A percentile compares a stretch with the other conserved stretches of the same genome.
These are phyloP conservation scores for Agapornis canus DNA, from an alignment of 2,797 vertebrate genomes.

Conservation along the genomic window DNA sequence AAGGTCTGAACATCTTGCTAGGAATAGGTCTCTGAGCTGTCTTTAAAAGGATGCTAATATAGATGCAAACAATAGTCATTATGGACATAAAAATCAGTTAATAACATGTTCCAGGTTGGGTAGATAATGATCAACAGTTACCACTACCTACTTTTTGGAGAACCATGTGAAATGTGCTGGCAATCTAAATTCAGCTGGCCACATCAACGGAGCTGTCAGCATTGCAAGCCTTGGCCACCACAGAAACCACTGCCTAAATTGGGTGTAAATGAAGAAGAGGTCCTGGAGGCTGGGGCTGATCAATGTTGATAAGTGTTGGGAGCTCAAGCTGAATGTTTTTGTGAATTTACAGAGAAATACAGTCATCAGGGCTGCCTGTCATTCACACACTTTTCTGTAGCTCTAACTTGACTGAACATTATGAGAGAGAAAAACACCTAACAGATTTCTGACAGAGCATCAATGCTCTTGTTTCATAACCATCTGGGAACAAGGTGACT, in stretches of 20 bases:
- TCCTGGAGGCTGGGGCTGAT: neutral
- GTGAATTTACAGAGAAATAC: neutral
- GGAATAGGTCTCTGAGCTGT: neutral
- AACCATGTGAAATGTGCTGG: neutral
- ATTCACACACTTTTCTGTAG: neutral
- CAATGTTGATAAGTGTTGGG: neutral
- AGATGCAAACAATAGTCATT: neutral
- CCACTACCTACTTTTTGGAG: neutral
- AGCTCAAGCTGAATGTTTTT: neutral
- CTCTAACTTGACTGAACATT: neutral
- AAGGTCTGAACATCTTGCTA: neutral
- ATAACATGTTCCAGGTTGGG: neutral
- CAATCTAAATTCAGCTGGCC: neutral
- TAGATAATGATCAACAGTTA: neutral
- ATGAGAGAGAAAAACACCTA: neutral
- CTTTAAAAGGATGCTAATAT: neutral
- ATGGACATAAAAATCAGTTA: neutral
- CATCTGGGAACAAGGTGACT: neutral
- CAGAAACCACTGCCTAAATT: neutral
- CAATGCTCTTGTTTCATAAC: slow-evolving; percentile 5
- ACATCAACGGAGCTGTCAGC: neutral
- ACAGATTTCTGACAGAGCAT: neutral
- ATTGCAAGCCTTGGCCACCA: neutral
- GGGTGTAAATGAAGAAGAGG: neutral
- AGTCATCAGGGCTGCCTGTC: neutral